phyloP scores from a whole-genome alignment of 2,113 vertebrate species.

The Donacobius atricapilla region DNA sequence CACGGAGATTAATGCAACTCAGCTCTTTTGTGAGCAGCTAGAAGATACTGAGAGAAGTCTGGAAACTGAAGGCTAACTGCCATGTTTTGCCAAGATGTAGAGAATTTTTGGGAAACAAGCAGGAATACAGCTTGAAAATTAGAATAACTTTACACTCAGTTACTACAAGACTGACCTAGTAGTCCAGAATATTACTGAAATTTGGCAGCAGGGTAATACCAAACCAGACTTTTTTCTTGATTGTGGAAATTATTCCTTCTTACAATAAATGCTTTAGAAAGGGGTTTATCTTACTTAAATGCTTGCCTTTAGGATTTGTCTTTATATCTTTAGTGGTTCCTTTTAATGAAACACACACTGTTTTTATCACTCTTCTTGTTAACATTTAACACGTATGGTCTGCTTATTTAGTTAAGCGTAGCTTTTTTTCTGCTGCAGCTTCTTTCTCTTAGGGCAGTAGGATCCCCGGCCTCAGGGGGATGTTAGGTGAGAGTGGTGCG shows the following conservation, averaged over 20 bases:
- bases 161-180: not conserved
- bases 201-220: not conserved
- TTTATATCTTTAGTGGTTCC: not conserved
- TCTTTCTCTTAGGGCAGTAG: not conserved
- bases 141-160: not conserved
- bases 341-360: not conserved
- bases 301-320: not conserved
- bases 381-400: not conserved
- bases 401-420: not conserved
- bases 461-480: not conserved
- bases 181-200: not conserved
- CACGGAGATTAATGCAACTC: not conserved
- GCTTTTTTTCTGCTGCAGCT: not conserved
- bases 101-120: not conserved
- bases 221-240: not conserved
- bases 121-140: not conserved
- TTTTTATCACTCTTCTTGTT: not conserved
- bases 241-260: not conserved
- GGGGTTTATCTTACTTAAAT: not conserved
- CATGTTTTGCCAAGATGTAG: not conserved
- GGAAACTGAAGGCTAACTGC: not conserved
- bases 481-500: not conserved
- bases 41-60: not conserved
- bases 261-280: not conserved
- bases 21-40: not conserved